Base-by-base conservation (phyloP, 2,113 vertebrate genomes). In the Halichoeres trimaculatus region DNA sequence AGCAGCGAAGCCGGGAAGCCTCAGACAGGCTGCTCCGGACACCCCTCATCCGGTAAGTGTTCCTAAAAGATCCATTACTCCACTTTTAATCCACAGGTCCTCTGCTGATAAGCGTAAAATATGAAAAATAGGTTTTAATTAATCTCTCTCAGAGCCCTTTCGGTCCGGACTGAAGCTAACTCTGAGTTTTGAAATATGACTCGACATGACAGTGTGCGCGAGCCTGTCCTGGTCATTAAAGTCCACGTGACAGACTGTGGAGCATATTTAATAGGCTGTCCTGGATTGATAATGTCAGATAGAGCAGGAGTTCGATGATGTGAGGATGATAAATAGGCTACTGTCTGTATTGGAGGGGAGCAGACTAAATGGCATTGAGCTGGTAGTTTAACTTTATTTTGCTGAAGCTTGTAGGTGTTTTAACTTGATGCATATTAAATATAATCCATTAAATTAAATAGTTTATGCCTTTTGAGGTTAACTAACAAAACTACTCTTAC, bases 211-310 rank as follows among this genome's bases (percentile, higher is more conserved):
- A 74, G 69, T 36, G 64, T 19, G 76, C 52, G 73, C 47, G 53
- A 52, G 73, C 70, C 75, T 54, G 53, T 16, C 70, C 55, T 65
- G 70, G 45, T 51, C 26, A 69, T 56, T 48, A 47, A 22, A 41
- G 47, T 16, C 38, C 90, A 91, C 87, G 87, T 90, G 86, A 86
- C 63, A 56, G 70, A 22, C 55, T 50, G 50, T 54, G 62, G 30
- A 13, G 50, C 16, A 12, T 10, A 34, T 66, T 24, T 19, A 43
- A 45, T 45, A 16, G 14, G 43, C 43, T 45, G 43, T 62, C 20
- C 59, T 26, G 59, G 23, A 10, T 55, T 14, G 35, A 19, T 51
- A 10, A 48, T 47, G 20, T 20, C 45, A 76, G 23, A 36, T 20
- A 19, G 50, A 40, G 24, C 41, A 17, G 30, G 40, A 38, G 50